Percentiles rank a stretch among this genome's conserved stretches.
Evolutionary conservation across 2,797 vertebrate genomes (phyloP).

Genomic region (Peromyscus melanophrys): DNA sequence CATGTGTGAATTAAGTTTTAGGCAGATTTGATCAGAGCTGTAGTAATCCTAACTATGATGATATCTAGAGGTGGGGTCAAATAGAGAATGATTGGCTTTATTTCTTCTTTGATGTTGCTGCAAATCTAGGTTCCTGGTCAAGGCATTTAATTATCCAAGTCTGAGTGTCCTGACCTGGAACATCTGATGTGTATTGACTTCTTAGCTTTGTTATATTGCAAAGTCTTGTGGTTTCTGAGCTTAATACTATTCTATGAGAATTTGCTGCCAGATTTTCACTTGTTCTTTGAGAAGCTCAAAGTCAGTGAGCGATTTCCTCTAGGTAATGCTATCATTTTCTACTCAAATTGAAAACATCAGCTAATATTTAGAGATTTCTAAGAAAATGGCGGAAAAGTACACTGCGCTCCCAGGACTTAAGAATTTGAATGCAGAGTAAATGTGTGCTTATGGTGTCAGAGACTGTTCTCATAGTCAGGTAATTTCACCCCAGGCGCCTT

Average conservation of each 20-base stretch:
- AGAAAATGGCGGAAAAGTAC: slow-evolving; percentile 29
- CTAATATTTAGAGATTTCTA: slow-evolving; percentile 70
- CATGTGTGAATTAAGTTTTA: slow-evolving; percentile 56
- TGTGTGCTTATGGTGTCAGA: not conserved
- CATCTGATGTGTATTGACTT: not conserved
- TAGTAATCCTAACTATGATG: not conserved
- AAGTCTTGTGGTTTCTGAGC: slow-evolving; percentile 40
- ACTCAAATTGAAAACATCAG: slow-evolving; percentile 50
- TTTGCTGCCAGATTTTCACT: slow-evolving; percentile 51
- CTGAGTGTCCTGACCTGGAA: not conserved
- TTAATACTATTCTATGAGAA: slow-evolving; percentile 54
- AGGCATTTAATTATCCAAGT: slow-evolving; percentile 52
- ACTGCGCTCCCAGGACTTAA: not conserved
- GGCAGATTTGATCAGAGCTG: slow-evolving; percentile 36
- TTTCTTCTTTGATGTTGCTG: slow-evolving; percentile 65
- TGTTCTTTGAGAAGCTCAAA: slow-evolving; percentile 69
- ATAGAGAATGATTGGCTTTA: slow-evolving; percentile 41
- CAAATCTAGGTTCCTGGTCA: slow-evolving; percentile 18
- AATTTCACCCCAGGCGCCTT: not conserved
- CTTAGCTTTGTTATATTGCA: slow-evolving; percentile 43
- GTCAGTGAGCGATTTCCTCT: slow-evolving; percentile 53
- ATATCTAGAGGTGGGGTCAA: slow-evolving; percentile 4
- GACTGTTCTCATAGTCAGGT: not conserved
- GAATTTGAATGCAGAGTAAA: slow-evolving; percentile 16
- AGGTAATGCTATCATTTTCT: slow-evolving; percentile 51